Evolutionary conservation across 2,888 invertebrate genomes (phyloP).

Genomic region (Craniophora ligustri): DNA sequence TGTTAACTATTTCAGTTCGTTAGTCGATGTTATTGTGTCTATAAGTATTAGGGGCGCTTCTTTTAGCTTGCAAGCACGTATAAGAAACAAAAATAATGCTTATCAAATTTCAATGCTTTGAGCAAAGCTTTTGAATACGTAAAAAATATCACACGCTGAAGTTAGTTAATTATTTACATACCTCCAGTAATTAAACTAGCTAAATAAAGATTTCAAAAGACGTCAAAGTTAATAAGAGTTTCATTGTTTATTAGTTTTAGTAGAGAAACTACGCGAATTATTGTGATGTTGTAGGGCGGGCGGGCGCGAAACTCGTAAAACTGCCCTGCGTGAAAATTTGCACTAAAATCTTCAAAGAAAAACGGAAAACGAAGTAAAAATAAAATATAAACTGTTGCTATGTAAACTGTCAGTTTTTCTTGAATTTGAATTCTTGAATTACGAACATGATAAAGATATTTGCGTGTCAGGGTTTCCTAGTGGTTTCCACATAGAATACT

Average conservation of each 20-base stretch:
- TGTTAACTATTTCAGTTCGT: no score
- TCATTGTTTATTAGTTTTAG: slow-evolving; percentile 8
- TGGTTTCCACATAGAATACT: no score
- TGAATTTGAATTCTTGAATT: no score
- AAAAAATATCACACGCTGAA: no score
- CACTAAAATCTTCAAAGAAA: slow-evolving; percentile 51
- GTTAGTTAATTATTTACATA: not conserved
- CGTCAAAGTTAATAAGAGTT: slow-evolving; percentile 7
- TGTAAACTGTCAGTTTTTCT: not conserved
- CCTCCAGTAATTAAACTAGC: not conserved
- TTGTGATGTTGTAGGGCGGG: slow-evolving; percentile 44
- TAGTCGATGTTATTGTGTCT: no score
- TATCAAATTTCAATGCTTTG: no score
- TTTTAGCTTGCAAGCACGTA: no score
- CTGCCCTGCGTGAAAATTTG: slow-evolving; percentile 26
- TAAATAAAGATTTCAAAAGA: slow-evolving; percentile 12
- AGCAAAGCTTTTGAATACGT: no score
- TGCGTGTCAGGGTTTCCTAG: no score
- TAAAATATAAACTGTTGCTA: slow-evolving; percentile 15
- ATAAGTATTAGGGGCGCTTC: no score
- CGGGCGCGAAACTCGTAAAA: slow-evolving; percentile 50
- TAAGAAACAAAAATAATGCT: no score
- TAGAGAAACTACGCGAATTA: slow-evolving; percentile 14
- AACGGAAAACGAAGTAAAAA: slow-evolving; percentile 7
- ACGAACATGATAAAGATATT: no score